These are phyloP conservation scores for Leptura quadrifasciata DNA, from an alignment of 2,888 invertebrate genomes.

Conservation along the genomic window DNA sequence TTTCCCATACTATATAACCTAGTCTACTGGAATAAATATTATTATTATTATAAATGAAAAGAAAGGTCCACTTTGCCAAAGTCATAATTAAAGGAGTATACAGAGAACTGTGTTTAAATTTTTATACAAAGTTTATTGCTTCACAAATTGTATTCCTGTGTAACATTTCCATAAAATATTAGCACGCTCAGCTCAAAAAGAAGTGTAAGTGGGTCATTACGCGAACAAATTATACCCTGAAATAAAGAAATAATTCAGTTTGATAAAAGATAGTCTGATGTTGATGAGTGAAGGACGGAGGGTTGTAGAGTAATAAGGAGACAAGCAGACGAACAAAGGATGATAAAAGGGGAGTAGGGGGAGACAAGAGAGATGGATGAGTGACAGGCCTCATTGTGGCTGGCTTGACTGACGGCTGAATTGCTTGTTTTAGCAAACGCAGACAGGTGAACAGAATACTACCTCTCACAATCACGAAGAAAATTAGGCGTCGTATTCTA, in stretches of 20 bases:
- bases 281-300: conserved; percentile 61
- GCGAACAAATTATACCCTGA: conserved; percentile 45
- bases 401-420: conserved; percentile 70
- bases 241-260: conserved; percentile 67
- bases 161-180: background rate
- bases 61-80: no score
- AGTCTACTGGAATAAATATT: no score
- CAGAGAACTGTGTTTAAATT: no score
- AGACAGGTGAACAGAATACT: conserved; percentile 63
- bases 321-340: conserved; percentile 66
- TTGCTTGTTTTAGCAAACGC: conserved; percentile 68
- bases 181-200: background rate
- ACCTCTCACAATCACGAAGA: conserved; percentile 55
- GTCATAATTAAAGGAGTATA: no score
- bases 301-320: conserved; percentile 65
- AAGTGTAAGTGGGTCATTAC: conserved; percentile 39
- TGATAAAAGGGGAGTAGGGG: conserved; percentile 61
- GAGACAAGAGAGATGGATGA: conserved; percentile 64
- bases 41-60: no score
- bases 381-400: conserved; percentile 72
- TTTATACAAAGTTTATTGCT: no score
- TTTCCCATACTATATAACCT: no score
- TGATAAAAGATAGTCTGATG: conserved; percentile 62
- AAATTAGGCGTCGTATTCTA: conserved; percentile 55
- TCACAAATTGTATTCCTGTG: background rate